Evolutionary conservation across 2,797 vertebrate genomes (phyloP).

Genomic region (Valencia hispanica): DNA sequence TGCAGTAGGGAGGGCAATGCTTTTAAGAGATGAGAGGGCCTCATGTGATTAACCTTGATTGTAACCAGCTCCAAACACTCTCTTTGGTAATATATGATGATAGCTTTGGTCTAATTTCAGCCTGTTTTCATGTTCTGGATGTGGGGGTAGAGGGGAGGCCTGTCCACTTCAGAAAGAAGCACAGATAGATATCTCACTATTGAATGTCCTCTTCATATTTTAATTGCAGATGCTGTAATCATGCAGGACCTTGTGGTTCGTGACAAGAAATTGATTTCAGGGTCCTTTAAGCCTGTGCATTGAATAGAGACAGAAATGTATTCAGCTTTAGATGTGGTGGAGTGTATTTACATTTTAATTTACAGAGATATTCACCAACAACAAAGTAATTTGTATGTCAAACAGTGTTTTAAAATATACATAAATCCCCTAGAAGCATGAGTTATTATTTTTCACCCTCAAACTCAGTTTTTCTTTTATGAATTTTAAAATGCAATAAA

Average conservation of each 20-base stretch:
- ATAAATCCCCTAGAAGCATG: constrained; percentile 10
- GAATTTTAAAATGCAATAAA: constrained; percentile 15
- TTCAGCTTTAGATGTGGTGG: background rate
- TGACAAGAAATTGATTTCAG: constrained; percentile 12
- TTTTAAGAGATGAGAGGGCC: constrained; percentile 42
- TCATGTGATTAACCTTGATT: constrained; percentile 35
- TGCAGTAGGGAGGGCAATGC: constrained; percentile 22
- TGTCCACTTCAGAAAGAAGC: constrained; percentile 7
- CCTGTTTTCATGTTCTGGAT: constrained; percentile 19
- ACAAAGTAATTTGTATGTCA: background rate
- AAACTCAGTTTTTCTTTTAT: constrained; percentile 18
- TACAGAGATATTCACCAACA: background rate
- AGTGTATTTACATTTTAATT: background rate
- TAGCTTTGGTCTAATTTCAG: constrained; percentile 18
- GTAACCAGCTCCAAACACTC: constrained; percentile 36
- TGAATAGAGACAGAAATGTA: background rate
- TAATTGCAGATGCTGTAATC: constrained; percentile 9
- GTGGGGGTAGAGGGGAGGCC: background rate
- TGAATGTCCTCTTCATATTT: constrained; percentile 1
- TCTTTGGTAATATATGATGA: constrained; percentile 36
- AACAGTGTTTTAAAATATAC: constrained; percentile 3
- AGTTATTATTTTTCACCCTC: constrained; percentile 12
- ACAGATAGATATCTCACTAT: constrained; percentile 2
- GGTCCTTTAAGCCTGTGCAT: background rate
- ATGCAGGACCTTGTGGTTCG: background rate